Conservation (phyloP, 2,888 invertebrate genomes). For the Trissonchulus latispiculum region DNA sequence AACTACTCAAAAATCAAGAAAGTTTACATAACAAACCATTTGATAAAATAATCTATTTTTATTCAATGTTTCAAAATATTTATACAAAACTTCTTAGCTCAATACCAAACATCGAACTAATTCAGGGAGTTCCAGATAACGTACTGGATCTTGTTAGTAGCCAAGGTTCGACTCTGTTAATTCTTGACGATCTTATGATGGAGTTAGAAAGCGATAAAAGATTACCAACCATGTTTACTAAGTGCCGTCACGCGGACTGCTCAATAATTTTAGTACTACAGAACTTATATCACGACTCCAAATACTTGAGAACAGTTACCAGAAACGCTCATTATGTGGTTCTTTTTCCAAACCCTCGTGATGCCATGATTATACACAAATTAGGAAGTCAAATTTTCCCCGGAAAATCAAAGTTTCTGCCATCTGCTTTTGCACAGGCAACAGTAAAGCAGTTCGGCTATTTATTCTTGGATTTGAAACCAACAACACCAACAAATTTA, state of each 20-base stretch:
- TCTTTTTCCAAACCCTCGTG: slow-evolving; percentile 11
- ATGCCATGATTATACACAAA: slow-evolving; percentile 4
- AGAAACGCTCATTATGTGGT: slow-evolving; percentile 17
- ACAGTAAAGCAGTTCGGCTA: slow-evolving; percentile 14
- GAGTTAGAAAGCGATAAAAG: slow-evolving; percentile 16
- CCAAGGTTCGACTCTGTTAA: background rate
- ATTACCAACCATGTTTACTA: background rate
- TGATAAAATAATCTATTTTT: background rate
- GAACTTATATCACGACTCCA: slow-evolving; percentile 9
- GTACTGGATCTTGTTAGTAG: background rate
- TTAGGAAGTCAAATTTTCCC: slow-evolving; percentile 16
- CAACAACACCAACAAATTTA: background rate
- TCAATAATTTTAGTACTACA: slow-evolving; percentile 11
- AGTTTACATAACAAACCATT: no score
- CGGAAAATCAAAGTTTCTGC: background rate
- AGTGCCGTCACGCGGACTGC: slow-evolving; percentile 5
- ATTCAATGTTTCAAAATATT: slow-evolving; percentile 1
- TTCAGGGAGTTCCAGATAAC: slow-evolving; percentile 15
- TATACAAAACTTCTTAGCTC: background rate
- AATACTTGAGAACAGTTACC: slow-evolving; percentile 6
- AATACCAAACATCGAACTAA: slow-evolving; percentile 12
- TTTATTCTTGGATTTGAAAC: slow-evolving; percentile 19
- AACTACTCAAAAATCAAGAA: no score
- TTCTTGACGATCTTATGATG: slow-evolving; percentile 20
- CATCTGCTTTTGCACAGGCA: slow-evolving; percentile 16